Conservation (phyloP, 1,140 invertebrate genomes). For the Apocrypta bakeri region DNA sequence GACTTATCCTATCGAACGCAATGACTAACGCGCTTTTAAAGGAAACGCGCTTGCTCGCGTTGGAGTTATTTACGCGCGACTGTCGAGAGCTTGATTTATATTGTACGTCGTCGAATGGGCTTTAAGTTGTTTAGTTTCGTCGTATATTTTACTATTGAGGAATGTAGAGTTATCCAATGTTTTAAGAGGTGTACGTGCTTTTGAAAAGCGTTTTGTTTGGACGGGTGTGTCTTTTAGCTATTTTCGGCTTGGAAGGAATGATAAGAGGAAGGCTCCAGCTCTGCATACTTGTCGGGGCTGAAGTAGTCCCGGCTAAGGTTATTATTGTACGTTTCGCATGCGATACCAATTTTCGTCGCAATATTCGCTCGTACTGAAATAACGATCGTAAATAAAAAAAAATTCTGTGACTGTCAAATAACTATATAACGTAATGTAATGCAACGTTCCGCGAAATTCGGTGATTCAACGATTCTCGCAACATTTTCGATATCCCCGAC, state of each 20-base stretch:
- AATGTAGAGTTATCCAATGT: too few species aligned
- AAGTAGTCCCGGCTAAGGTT: too few species aligned
- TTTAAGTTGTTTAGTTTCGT: background rate
- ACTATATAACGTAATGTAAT: too few species aligned
- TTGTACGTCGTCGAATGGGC: background rate
- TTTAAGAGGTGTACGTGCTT: background rate
- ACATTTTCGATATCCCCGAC: background rate
- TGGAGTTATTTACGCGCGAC: background rate
- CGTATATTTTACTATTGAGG: background rate
- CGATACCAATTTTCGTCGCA: too few species aligned
- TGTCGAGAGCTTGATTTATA: background rate
- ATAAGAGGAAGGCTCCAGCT: background rate
- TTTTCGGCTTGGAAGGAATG: background rate
- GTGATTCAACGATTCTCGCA: too few species aligned
- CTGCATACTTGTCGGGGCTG: too few species aligned
- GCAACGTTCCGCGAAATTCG: too few species aligned
- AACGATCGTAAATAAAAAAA: too few species aligned
- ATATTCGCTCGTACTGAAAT: too few species aligned
- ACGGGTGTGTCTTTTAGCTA: background rate
- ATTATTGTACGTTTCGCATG: too few species aligned
- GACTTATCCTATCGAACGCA: background rate
- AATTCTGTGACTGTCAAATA: too few species aligned
- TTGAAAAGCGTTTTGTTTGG: background rate
- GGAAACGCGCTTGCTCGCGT: slow-evolving; percentile 15
- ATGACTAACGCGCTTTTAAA: slow-evolving; percentile 42